Evolutionary conservation across 2,888 invertebrate genomes (phyloP).

Genomic region (Drosophila suboccidentalis): DNA sequence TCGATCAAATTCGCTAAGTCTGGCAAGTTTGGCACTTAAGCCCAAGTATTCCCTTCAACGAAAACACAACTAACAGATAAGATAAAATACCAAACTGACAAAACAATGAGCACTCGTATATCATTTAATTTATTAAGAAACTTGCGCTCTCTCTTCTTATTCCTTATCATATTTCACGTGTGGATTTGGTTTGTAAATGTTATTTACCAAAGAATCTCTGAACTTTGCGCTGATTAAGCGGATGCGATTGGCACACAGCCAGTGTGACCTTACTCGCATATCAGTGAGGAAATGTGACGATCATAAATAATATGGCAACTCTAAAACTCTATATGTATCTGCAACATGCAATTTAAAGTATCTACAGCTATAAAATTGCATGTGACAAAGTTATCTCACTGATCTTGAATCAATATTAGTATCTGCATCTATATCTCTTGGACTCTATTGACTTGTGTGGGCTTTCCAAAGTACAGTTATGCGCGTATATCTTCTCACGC

Average conservation of each 20-base stretch:
- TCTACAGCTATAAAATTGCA: background rate
- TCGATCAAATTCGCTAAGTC: conserved; percentile 55
- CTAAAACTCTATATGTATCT: background rate
- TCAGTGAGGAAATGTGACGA: background rate
- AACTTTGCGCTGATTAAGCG: background rate
- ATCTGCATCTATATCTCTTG: background rate
- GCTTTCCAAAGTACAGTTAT: conserved; percentile 13
- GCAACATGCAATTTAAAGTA: background rate
- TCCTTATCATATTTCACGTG: conserved; percentile 26
- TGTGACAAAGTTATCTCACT: background rate
- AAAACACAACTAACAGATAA: conserved; percentile 45
- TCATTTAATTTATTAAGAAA: conserved; percentile 53
- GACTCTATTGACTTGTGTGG: background rate
- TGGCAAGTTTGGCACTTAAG: conserved; percentile 40
- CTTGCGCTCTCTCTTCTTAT: background rate
- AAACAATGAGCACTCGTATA: conserved; percentile 27
- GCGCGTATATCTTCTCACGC: conserved; percentile 47
- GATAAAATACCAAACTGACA: conserved; percentile 71
- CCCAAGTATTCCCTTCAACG: conserved; percentile 44
- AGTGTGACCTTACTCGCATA: background rate
- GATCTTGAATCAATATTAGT: background rate
- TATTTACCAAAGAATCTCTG: background rate
- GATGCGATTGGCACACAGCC: background rate
- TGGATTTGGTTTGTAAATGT: background rate
- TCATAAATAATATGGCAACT: background rate